A percentile compares a stretch with the other conserved stretches of the same genome.
Evolutionary conservation across 2,888 invertebrate genomes (phyloP).

Genomic region (Willowsia nigromaculata): DNA sequence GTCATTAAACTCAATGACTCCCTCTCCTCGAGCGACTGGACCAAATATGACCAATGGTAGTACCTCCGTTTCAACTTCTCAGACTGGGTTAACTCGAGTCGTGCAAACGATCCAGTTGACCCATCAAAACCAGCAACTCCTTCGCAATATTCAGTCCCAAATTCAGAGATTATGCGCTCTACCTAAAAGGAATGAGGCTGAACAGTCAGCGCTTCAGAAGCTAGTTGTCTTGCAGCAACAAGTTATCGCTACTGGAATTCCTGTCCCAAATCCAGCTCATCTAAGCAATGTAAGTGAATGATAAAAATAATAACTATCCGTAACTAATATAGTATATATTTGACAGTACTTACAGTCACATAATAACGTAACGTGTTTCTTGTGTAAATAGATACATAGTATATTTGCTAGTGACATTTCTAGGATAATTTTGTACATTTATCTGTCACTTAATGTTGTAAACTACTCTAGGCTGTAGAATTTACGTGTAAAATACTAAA

Average conservation of each 20-base stretch:
- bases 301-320: slow-evolving; percentile 54
- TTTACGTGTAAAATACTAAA: slow-evolving; percentile 23
- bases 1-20: slow-evolving; percentile 29
- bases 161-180: slow-evolving; percentile 76
- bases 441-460: slow-evolving; percentile 36
- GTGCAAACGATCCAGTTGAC: slow-evolving; percentile 88
- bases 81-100: slow-evolving; percentile 73
- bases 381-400: slow-evolving; percentile 24
- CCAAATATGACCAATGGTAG: slow-evolving; percentile 58
- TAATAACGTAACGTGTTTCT: slow-evolving; percentile 27
- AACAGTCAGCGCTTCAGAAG: slow-evolving; percentile 78
- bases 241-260: slow-evolving; percentile 78
- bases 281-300: slow-evolving; percentile 77
- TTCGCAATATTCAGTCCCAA: slow-evolving; percentile 78
- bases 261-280: slow-evolving; percentile 76
- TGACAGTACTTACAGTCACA: slow-evolving; percentile 26
- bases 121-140: slow-evolving; percentile 86
- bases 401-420: slow-evolving; percentile 22
- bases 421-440: slow-evolving; percentile 27
- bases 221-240: slow-evolving; percentile 78
- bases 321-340: slow-evolving; percentile 1
- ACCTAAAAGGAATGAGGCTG: slow-evolving; percentile 75
- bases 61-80: slow-evolving; percentile 39
- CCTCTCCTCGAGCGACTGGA: slow-evolving; percentile 43
- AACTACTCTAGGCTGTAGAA: slow-evolving; percentile 33